phyloP scores from a whole-genome alignment of 2,113 vertebrate genomes.

The Xiphorhynchus elegans region DNA sequence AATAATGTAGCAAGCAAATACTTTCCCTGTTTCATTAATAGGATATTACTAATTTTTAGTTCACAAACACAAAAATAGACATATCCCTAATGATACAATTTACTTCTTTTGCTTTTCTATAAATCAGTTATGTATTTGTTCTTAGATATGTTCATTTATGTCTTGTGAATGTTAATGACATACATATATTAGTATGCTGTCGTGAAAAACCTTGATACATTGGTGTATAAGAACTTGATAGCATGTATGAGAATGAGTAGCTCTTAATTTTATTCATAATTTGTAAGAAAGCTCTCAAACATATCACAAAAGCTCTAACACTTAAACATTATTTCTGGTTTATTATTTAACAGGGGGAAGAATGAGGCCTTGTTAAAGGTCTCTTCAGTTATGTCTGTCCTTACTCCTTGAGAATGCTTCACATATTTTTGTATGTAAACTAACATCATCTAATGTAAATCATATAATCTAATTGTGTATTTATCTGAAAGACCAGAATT shows the following conservation, averaged over 20 bases:
- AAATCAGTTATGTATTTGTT: neutral
- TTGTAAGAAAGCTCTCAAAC: neutral
- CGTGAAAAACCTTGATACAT: neutral
- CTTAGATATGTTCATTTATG: neutral
- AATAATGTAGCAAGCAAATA: neutral
- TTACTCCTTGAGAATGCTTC: neutral
- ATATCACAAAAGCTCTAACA: neutral
- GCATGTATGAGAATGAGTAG: neutral
- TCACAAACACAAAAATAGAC: neutral
- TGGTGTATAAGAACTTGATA: neutral
- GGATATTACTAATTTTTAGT: neutral
- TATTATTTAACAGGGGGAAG: neutral
- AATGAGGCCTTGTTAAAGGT: neutral
- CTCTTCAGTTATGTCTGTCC: neutral
- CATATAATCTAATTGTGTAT: neutral
- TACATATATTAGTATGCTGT: neutral
- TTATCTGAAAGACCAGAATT: slow-evolving; percentile 33
- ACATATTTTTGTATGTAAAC: neutral
- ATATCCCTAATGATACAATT: neutral
- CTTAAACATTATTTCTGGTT: neutral
- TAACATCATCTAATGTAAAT: neutral
- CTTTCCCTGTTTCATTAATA: neutral
- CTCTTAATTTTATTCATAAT: neutral
- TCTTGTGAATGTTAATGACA: neutral
- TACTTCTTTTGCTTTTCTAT: neutral